Percentiles rank a stretch among this genome's conserved stretches.
Evolutionary conservation across 2,113 vertebrate species (phyloP).

Genomic region (Carlito syrichta): DNA sequence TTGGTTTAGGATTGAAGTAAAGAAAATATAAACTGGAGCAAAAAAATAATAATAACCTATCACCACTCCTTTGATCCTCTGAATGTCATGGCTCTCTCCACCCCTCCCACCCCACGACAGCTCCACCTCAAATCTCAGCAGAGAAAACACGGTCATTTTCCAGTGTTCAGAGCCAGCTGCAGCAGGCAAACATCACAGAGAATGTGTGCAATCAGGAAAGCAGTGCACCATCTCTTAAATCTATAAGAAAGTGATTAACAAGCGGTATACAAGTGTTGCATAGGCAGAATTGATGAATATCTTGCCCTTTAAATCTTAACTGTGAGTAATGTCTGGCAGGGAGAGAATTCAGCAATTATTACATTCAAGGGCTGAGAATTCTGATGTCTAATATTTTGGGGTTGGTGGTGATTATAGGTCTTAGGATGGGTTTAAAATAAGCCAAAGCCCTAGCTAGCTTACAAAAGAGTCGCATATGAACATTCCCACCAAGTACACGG

Average conservation of each 20-base stretch:
- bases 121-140: neutral
- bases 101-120: rapidly evolving
- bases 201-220: no score
- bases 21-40: neutral
- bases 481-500: rapidly evolving
- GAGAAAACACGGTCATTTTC: neutral
- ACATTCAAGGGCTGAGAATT: neutral
- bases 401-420: neutral
- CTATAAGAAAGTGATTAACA: neutral
- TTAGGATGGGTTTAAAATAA: neutral
- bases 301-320: neutral
- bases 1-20: neutral
- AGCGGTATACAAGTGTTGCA: rapidly evolving
- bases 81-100: neutral
- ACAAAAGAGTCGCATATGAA: neutral
- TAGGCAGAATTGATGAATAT: neutral
- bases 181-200: no score
- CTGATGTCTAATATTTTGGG: neutral
- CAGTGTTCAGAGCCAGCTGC: rapidly evolving
- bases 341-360: neutral
- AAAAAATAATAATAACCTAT: neutral
- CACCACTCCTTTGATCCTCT: neutral
- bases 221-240: neutral
- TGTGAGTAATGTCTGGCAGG: neutral
- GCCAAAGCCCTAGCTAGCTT: neutral